Percentiles rank a stretch among this genome's conserved stretches.
phyloP scores from a whole-genome alignment of 2,113 vertebrate genomes.

The Rhinolophus sinicus region DNA sequence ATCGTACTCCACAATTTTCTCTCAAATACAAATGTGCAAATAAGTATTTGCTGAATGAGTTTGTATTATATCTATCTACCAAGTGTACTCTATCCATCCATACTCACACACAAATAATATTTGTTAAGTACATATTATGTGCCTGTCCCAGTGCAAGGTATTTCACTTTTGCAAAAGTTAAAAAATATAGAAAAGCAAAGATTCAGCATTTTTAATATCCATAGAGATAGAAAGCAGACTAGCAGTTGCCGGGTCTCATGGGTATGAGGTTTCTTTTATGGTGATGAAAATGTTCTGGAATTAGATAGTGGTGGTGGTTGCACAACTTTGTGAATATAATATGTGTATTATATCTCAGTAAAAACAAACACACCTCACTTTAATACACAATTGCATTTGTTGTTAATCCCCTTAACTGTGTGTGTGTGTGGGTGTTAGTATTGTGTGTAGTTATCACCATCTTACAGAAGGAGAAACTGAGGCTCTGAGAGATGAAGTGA shows the following conservation, averaged over 20 bases:
- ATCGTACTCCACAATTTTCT: not conserved
- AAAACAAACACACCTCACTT: not conserved
- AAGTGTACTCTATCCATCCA: not conserved
- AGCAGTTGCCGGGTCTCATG: not conserved
- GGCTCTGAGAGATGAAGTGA: not conserved
- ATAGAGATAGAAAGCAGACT: not conserved
- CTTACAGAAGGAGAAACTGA: slow-evolving; percentile 20
- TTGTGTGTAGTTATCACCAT: not conserved
- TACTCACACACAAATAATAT: not conserved
- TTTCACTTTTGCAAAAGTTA: slow-evolving; percentile 38
- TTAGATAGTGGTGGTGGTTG: not conserved
- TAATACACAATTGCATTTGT: not conserved
- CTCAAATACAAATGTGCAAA: not conserved
- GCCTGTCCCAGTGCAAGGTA: not conserved
- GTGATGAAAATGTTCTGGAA: not conserved
- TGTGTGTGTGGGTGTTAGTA: not conserved
- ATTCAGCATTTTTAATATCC: not conserved
- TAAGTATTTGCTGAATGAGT: not conserved
- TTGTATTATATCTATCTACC: not conserved
- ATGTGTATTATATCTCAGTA: not conserved
- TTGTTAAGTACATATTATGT: not conserved
- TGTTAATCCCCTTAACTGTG: not conserved
- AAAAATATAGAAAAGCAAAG: slow-evolving; percentile 4
- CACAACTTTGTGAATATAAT: not conserved
- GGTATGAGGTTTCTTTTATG: not conserved